Conservation (phyloP, 2,888 invertebrate species). For the Phytoseiulus persimilis region DNA sequence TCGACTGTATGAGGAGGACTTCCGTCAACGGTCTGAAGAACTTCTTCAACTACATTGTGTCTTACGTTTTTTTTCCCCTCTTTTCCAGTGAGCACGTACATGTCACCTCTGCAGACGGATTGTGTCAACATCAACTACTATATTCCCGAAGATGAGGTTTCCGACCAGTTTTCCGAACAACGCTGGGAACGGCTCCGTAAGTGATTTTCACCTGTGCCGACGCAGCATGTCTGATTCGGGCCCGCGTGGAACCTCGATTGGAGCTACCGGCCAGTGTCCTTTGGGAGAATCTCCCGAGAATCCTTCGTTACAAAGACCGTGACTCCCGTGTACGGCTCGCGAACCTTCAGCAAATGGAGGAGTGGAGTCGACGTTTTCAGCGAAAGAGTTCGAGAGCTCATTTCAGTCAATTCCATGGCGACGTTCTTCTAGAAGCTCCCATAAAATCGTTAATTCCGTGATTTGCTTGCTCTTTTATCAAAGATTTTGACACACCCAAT, state of each 20-base stretch:
- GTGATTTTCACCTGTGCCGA: constrained; percentile 48
- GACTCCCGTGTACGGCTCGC: too few species aligned
- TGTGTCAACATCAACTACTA: constrained; percentile 91
- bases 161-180: constrained; percentile 68
- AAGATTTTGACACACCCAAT: background rate
- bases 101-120: constrained; percentile 75
- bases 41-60: too few species aligned
- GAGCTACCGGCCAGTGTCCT: too few species aligned
- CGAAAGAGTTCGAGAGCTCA: too few species aligned
- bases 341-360: too few species aligned
- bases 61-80: constrained; percentile 17
- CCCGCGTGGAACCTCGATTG: too few species aligned
- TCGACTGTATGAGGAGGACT: too few species aligned
- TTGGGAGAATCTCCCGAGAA: background rate
- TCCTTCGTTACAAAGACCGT: too few species aligned
- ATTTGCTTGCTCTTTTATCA: background rate
- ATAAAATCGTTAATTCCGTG: background rate
- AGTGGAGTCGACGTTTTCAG: too few species aligned
- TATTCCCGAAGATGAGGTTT: constrained; percentile 74
- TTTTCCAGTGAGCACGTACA: constrained; percentile 48
- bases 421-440: background rate
- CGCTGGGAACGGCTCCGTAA: constrained; percentile 74
- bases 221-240: too few species aligned
- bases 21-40: too few species aligned
- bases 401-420: background rate